These are phyloP conservation scores for Adelognathus sp. DNA, from an alignment of 2,888 invertebrate genomes.

Conservation along the genomic window DNA sequence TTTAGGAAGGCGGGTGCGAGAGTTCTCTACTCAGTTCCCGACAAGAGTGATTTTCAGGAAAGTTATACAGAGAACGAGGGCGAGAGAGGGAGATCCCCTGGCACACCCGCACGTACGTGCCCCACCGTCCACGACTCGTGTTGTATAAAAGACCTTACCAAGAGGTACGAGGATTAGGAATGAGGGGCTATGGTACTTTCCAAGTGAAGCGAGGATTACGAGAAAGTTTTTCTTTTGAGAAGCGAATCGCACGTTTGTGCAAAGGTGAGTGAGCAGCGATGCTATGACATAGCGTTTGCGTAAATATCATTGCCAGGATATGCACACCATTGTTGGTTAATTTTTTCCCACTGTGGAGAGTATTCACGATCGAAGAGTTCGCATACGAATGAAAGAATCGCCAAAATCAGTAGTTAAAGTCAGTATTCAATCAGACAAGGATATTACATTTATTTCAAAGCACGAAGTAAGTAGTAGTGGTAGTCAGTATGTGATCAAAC, in stretches of 20 bases:
- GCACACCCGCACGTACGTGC: constrained; percentile 45
- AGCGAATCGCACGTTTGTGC: constrained; percentile 3
- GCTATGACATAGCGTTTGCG: constrained; percentile 16
- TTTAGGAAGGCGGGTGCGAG: constrained; percentile 7
- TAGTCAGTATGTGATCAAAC: neutral
- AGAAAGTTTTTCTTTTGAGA: constrained; percentile 51
- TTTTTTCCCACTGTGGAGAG: neutral
- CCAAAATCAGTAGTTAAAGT: constrained; percentile 3
- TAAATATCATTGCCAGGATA: neutral
- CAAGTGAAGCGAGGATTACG: constrained; percentile 57
- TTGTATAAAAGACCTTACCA: constrained; percentile 43
- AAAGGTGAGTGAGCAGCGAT: neutral
- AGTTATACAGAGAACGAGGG: constrained; percentile 47
- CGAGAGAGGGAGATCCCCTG: too few relatives aligned
- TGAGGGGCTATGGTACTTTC: constrained; percentile 27
- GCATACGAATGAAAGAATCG: too few relatives aligned
- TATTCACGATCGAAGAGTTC: too few relatives aligned
- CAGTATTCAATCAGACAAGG: neutral
- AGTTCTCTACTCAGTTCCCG: neutral
- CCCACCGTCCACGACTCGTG: constrained; percentile 37
- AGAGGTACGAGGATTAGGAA: constrained; percentile 26
- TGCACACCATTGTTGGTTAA: constrained; percentile 20
- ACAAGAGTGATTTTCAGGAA: constrained; percentile 50
- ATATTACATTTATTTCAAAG: neutral
- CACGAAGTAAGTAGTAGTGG: neutral